Evolutionary conservation across 2,113 vertebrate genomes (phyloP).

Genomic region (Numida meleagris): DNA sequence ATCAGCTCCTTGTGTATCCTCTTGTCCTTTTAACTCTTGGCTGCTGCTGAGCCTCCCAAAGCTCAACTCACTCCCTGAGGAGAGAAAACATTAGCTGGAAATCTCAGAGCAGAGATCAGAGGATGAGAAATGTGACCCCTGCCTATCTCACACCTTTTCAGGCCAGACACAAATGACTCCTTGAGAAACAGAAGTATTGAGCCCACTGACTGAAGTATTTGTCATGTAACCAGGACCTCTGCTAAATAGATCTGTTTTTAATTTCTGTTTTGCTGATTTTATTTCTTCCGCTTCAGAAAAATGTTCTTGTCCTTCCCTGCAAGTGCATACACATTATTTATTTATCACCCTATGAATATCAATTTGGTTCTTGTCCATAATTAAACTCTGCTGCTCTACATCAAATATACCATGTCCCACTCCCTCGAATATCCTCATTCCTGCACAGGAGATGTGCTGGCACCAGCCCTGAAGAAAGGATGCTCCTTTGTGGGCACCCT

Average conservation of each 20-base stretch:
- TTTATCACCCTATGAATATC: conserved; percentile 61
- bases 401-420: neutral
- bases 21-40: neutral
- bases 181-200: neutral
- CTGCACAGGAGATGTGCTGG: neutral
- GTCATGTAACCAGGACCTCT: neutral
- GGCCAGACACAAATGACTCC: neutral
- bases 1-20: neutral
- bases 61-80: neutral
- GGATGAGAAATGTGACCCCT: neutral
- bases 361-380: conserved; percentile 59
- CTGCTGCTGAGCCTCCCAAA: neutral
- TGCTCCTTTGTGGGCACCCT: neutral
- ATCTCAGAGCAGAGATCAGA: neutral
- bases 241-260: conserved; percentile 50
- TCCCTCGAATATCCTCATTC: neutral
- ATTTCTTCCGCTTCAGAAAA: conserved; percentile 59
- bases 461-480: neutral
- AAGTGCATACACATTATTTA: conserved; percentile 63
- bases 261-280: conserved; percentile 66
- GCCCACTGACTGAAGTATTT: neutral
- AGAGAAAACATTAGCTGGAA: neutral
- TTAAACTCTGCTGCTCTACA: conserved; percentile 24
- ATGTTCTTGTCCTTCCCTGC: conserved; percentile 37
- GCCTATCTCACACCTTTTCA: neutral